phyloP scores from a whole-genome alignment of 2,113 vertebrate species.

The Oryzias celebensis region DNA sequence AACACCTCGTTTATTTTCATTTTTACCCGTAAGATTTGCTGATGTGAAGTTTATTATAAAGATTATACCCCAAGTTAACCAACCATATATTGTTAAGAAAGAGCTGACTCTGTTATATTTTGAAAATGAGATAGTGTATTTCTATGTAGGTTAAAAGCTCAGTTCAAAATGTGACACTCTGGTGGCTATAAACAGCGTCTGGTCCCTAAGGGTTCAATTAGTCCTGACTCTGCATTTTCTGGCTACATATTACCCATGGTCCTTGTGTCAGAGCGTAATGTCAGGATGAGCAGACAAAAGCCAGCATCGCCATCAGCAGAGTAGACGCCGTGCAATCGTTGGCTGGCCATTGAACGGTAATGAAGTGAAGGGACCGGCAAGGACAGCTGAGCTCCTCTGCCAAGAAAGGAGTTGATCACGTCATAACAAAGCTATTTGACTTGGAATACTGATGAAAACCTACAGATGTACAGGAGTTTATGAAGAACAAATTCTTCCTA shows the following conservation, averaged over 20 bases:
- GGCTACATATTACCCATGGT: conserved; percentile 45
- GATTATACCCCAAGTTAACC: too few relatives aligned
- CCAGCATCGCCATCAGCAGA: conserved; percentile 52
- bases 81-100: too few relatives aligned
- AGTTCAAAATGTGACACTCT: conserved; percentile 4
- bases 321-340: background rate
- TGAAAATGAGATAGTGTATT: background rate
- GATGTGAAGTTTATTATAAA: too few relatives aligned
- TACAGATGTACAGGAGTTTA: too few relatives aligned
- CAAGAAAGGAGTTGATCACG: conserved; percentile 46
- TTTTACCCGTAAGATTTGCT: too few relatives aligned
- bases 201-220: conserved; percentile 26
- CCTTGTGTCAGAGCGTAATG: conserved; percentile 28
- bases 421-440: conserved; percentile 25
- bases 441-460: conserved; percentile 8
- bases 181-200: background rate
- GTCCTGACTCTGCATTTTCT: conserved; percentile 43
- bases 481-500: too few relatives aligned
- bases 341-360: too few relatives aligned
- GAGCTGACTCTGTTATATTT: background rate
- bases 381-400: conserved; percentile 35
- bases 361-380: conserved; percentile 31
- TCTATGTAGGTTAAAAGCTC: background rate
- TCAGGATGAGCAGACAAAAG: conserved; percentile 62
- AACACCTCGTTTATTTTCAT: background rate